These are phyloP conservation scores for Castor canadensis DNA, from an alignment of 2,113 vertebrate species.

Conservation along the genomic window DNA sequence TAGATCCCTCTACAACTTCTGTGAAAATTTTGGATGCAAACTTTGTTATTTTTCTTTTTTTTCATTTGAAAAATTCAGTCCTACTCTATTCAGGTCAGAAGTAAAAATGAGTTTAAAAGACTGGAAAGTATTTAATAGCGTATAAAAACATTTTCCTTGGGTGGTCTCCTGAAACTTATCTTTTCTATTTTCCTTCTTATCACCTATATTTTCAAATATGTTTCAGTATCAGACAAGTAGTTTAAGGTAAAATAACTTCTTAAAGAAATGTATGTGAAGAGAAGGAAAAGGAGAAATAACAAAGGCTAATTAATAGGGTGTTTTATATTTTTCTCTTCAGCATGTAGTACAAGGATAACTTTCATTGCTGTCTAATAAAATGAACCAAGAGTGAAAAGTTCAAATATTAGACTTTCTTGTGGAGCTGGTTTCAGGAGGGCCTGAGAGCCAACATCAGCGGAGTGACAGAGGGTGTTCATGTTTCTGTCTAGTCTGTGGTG, in stretches of 20 bases:
- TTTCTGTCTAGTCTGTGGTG: conserved; percentile 87
- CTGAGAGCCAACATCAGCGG: conserved; percentile 83
- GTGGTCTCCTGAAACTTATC: conserved; percentile 47
- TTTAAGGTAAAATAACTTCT: not conserved
- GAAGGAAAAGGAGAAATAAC: not conserved
- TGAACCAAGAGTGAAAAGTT: conserved; percentile 87
- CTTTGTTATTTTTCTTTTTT: conserved; percentile 34
- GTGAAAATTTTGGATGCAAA: not conserved
- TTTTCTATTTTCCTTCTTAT: not conserved
- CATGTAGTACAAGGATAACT: conserved; percentile 74
- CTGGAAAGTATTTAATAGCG: conserved; percentile 54
- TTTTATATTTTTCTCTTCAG: conserved; percentile 71
- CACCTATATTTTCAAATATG: conserved; percentile 27
- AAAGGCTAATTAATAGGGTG: not conserved
- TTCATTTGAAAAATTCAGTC: conserved; percentile 27
- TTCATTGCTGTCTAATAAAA: conserved; percentile 81
- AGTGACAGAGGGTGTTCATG: conserved; percentile 74
- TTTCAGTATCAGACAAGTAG: not conserved
- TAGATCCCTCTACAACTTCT: not conserved
- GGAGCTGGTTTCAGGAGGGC: conserved; percentile 77
- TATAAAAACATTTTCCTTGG: conserved; percentile 52
- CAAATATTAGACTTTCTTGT: conserved; percentile 89
- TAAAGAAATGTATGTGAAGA: not conserved
- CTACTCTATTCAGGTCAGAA: conserved; percentile 23
- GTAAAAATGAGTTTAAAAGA: conserved; percentile 56